Base-by-base conservation (phyloP, 2,888 invertebrate genomes). In the Omphaloscelis lunosa region DNA sequence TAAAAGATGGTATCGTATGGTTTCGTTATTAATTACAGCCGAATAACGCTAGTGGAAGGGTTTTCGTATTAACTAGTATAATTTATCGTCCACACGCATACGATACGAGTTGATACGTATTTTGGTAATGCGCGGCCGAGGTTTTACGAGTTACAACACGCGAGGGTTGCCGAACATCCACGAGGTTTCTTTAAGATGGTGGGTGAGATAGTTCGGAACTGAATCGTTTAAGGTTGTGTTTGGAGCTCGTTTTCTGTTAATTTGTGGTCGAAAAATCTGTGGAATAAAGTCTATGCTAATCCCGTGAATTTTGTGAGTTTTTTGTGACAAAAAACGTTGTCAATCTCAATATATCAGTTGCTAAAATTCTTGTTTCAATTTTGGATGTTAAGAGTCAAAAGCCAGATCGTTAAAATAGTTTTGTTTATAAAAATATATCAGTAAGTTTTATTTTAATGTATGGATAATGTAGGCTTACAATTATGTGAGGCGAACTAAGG, bases 11-110 rank as follows among this genome's bases (percentile, higher is more conserved):
- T 95, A 95, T 95, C 95, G 92, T 91, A 89, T 90, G 89, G 90
- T 89, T 92, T 90, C 91, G 91, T 95, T 95, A 95, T 96, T 96
- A 96, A 95, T 96, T 96, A 95, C 93, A 91, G 89, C 86, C 90
- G 91, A 93, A 93, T 92, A 88, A 83, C 78, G 91, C 92, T 91
- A 84, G 91, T 91, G 90, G 93, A 95, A 95, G 95, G 95, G 95
- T 95, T 95, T 90, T 91, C 79, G 89, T 94, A 94, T 95, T 95
- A 95, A 95, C 93, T 89, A 92, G 92, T 90, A 92, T 95, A 94
- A 95, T 95, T 95, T 95, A 95, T 95, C 89, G 93, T 89, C 89
- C 87, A 90, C 92, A 91, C 92, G 91, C 92, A 90, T 87, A 91
- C 93, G 94, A 95, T 95, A 95, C 94, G 95, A 94, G 94, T 93